Percentiles rank a stretch among this genome's conserved stretches.
phyloP scores from a whole-genome alignment of 2,797 vertebrate species.

The Melanotaenia trifasciata region DNA sequence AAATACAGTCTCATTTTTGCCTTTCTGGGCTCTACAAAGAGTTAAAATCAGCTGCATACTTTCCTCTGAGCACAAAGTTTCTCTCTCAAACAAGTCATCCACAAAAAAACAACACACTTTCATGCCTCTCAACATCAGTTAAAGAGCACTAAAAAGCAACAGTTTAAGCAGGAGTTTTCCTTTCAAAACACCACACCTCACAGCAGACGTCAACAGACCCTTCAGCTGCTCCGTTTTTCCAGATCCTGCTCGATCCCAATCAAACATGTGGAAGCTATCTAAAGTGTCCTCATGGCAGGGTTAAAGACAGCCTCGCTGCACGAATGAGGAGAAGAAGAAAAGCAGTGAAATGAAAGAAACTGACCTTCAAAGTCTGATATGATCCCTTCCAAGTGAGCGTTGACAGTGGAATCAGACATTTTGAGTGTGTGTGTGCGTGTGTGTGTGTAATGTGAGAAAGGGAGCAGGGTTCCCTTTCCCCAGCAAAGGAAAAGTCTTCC shows the following conservation, averaged over 20 bases:
- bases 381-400: constrained; percentile 97
- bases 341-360: constrained; percentile 64
- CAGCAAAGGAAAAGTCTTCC: constrained; percentile 80
- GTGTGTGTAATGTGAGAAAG: constrained; percentile 45
- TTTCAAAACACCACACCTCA: constrained; percentile 53
- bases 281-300: constrained; percentile 72
- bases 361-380: constrained; percentile 99
- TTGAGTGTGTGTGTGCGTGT: constrained; percentile 60
- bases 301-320: constrained; percentile 51
- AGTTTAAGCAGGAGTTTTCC: constrained; percentile 25
- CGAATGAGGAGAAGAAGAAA: constrained; percentile 25
- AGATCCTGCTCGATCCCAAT: constrained; percentile 49
- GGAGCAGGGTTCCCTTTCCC: constrained; percentile 79
- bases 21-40: constrained; percentile 6
- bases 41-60: constrained; percentile 28
- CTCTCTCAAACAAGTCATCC: constrained; percentile 19
- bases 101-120: constrained; percentile 48
- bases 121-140: constrained; percentile 15
- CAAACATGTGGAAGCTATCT: constrained; percentile 76
- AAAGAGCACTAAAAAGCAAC: constrained; percentile 29
- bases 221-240: constrained; percentile 43
- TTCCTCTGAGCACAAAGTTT: constrained; percentile 12
- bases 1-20: constrained; percentile 1
- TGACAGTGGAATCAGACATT: constrained; percentile 96
- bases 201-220: constrained; percentile 57